Conservation (phyloP, 2,797 vertebrate species). For the Sebastes kiyomatsui region DNA sequence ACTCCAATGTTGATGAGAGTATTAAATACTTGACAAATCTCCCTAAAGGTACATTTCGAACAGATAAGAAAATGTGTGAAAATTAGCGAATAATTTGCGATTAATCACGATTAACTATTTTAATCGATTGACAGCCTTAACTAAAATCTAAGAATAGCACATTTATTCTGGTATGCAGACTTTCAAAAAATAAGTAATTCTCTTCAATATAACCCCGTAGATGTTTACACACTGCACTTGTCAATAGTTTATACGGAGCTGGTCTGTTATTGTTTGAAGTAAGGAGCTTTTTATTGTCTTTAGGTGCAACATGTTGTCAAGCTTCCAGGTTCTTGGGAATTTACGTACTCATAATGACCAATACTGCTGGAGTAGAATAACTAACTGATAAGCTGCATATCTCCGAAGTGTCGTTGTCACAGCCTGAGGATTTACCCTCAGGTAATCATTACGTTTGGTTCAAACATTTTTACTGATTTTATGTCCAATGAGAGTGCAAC, state of each 20-base stretch:
- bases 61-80: no score
- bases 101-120: no score
- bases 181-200: neutral
- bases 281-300: conserved; percentile 1
- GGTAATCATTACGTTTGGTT: conserved; percentile 1
- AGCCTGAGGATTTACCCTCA: neutral
- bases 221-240: neutral
- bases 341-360: neutral
- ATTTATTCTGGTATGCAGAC: neutral
- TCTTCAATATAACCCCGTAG: neutral
- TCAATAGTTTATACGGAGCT: neutral
- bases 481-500: neutral
- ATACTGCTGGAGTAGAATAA: neutral
- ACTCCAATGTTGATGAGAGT: no score
- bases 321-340: neutral
- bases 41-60: no score
- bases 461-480: neutral
- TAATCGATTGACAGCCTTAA: no score
- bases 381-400: conserved; percentile 15
- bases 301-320: neutral
- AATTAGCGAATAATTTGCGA: no score
- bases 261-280: neutral
- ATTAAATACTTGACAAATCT: no score
- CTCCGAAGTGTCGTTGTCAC: conserved; percentile 8
- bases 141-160: neutral